Base-by-base conservation (phyloP, 2,797 vertebrate species). In the Sebastes diploproa region DNA sequence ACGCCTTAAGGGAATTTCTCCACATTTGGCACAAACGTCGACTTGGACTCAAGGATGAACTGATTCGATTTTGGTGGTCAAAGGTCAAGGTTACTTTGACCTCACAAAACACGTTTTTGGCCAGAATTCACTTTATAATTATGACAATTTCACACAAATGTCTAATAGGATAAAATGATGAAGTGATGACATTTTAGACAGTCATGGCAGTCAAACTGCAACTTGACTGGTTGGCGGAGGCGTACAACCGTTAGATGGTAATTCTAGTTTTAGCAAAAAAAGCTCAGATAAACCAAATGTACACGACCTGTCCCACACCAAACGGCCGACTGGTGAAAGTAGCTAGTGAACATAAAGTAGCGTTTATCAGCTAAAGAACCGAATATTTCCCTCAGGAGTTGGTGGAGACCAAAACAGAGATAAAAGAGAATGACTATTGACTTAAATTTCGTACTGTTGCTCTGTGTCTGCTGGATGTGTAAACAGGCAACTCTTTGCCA, bases 61-160 rank as follows among this genome's bases (percentile, higher is more conserved):
- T 34, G 34, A 42, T 42, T 42, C 0, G 38, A 42, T 42, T 42
- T 42, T 42, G 38, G 38, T 42, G 38, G 38, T 42, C 38, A 42
- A 42, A 42, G 38, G 38, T 42, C 38, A 42, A 42, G 38, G 14
- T 42, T 16, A 16, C 38, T 42, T 42, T 42, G 38, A 42, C 6
- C 38, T 16, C 38, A 42, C 38, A 42, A 42, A 42, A 42, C 13
- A 42, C 0, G 2, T 3, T 42, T 42, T 42, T 38, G 36, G 38
- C 38, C 38, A 16, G 38, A 42, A 42, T 1, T 42, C 13, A 42
- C 0, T 42, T 42, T 0, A 42, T 16, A 46, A 46, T 46, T 46
- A 46, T 46, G 42, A 46, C 16, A 46, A 46, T 16, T 46, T 46
- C 6, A 46, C 16, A 46, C 42, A 46, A 46, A 46, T 46, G 42